Percentiles rank a stretch among this genome's conserved stretches.
phyloP scores from a whole-genome alignment of 2,797 vertebrate species.

The Myripristis jacobus region DNA sequence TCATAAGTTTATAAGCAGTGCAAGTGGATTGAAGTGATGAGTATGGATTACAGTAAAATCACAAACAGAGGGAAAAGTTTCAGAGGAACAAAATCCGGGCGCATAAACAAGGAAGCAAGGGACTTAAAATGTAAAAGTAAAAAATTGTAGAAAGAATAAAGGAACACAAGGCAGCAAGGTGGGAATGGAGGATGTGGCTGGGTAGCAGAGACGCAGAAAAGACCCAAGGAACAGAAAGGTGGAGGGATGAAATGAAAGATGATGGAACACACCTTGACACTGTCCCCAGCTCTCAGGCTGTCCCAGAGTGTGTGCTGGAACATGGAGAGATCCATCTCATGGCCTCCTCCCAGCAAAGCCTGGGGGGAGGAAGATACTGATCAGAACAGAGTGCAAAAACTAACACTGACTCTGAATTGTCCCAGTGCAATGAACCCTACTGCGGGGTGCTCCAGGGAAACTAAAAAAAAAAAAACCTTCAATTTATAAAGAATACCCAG shows the following conservation, averaged over 20 bases:
- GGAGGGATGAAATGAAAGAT: background rate
- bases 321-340: slow-evolving; percentile 63
- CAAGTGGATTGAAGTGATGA: background rate
- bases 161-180: background rate
- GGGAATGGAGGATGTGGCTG: background rate
- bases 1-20: background rate
- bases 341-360: slow-evolving; percentile 73
- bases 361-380: slow-evolving; percentile 40
- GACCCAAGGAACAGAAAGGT: background rate
- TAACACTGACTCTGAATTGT: background rate
- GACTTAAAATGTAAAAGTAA: too few species aligned
- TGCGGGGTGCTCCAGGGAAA: background rate
- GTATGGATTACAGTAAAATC: background rate
- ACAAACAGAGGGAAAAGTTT: background rate
- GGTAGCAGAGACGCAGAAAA: background rate
- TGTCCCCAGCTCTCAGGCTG: slow-evolving; percentile 61
- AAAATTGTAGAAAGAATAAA: background rate
- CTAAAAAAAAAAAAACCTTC: background rate
- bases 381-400: background rate
- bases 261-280: slow-evolving; percentile 68
- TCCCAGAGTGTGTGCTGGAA: slow-evolving; percentile 76
- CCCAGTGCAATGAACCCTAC: background rate
- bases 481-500: background rate
- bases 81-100: too few species aligned
- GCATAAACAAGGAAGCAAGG: too few species aligned